phyloP scores from a whole-genome alignment of 2,888 invertebrate genomes.

The Cephonodes hylas region DNA sequence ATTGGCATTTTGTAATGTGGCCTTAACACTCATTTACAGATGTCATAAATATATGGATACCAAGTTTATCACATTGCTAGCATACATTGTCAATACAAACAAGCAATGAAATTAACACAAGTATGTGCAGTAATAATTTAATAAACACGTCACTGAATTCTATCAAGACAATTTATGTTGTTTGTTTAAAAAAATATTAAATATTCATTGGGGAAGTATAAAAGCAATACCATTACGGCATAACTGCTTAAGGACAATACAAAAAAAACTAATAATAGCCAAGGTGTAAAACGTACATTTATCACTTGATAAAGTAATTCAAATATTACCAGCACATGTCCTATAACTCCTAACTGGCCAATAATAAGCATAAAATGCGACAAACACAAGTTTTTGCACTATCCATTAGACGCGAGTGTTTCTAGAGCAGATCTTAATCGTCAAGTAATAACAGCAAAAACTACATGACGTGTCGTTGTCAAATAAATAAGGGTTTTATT shows the following conservation, averaged over 20 bases:
- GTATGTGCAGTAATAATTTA: not conserved
- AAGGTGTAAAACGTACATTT: not conserved
- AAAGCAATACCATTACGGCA: not conserved
- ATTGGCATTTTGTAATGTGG: too few relatives aligned
- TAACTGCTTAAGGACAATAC: not conserved
- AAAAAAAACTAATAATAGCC: not conserved
- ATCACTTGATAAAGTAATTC: not conserved
- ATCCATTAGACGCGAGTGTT: not conserved
- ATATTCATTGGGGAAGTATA: not conserved
- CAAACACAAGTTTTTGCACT: not conserved
- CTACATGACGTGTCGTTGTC: not conserved
- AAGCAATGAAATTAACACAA: not conserved
- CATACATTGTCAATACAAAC: too few relatives aligned
- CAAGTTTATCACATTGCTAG: too few relatives aligned
- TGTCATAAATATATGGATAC: too few relatives aligned
- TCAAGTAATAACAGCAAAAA: not conserved
- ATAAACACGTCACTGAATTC: not conserved
- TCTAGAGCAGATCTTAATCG: not conserved
- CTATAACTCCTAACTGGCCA: not conserved
- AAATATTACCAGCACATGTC: not conserved
- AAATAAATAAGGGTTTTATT: constrained; percentile 11
- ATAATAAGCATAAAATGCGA: not conserved
- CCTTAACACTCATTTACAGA: too few relatives aligned
- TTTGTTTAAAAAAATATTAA: not conserved
- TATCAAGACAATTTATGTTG: not conserved